Percentiles rank a stretch among this genome's conserved stretches.
These are phyloP conservation scores for Crematogaster levior DNA, from an alignment of 2,888 invertebrate species.

Conservation along the genomic window DNA sequence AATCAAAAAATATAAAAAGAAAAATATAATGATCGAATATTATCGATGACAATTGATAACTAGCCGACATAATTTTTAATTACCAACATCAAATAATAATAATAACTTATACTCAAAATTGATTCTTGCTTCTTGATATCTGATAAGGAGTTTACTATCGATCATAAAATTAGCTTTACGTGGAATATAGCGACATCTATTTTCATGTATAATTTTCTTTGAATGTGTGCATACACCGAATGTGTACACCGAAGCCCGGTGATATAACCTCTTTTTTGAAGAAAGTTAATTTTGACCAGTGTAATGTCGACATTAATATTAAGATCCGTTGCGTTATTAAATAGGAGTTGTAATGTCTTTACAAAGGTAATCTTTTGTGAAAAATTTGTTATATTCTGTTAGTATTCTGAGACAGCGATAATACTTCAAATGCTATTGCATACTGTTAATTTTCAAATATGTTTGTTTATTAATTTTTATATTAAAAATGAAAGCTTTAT, in stretches of 20 bases:
- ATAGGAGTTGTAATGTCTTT: conserved; percentile 50
- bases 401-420: not conserved
- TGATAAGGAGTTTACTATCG: no score
- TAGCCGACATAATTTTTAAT: no score
- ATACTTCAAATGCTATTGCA: not conserved
- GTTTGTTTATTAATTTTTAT: not conserved
- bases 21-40: no score
- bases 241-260: not conserved
- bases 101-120: no score
- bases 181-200: not conserved
- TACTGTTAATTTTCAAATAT: not conserved
- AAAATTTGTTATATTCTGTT: not conserved
- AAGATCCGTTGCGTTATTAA: conserved; percentile 55
- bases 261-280: conserved; percentile 55
- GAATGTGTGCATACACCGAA: no score
- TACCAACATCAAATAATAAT: no score
- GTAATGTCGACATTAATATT: conserved; percentile 68
- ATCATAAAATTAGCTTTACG: no score
- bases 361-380: conserved; percentile 62
- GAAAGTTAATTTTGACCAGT: not conserved
- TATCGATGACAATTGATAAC: no score
- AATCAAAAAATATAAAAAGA: not conserved
- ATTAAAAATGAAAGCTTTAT: not conserved
- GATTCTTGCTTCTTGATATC: no score
- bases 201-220: no score